These are phyloP conservation scores for Abscondita cerata DNA, from an alignment of 2,888 invertebrate species.

Conservation along the genomic window DNA sequence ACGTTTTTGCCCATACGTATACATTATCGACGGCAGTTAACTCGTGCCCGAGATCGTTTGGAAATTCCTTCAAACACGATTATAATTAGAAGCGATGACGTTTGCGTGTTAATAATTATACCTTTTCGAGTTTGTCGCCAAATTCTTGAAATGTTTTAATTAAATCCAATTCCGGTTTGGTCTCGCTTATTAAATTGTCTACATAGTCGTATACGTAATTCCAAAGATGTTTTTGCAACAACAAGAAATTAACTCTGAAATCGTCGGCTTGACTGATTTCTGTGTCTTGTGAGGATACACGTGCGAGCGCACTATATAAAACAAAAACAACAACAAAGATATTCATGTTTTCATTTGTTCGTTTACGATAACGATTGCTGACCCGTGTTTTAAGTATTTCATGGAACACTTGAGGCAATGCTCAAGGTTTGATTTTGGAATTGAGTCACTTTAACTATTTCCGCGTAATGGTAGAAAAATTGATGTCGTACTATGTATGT, in stretches of 20 bases:
- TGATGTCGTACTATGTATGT: no score
- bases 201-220: constrained; percentile 41
- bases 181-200: constrained; percentile 36
- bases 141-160: constrained; percentile 66
- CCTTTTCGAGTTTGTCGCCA: constrained; percentile 62
- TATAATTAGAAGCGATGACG: not conserved
- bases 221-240: constrained; percentile 64
- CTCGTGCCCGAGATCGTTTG: constrained; percentile 43
- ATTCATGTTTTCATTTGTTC: no score
- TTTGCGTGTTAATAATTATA: constrained; percentile 25
- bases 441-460: no score
- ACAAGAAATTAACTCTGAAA: constrained; percentile 65
- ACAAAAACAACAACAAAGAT: no score
- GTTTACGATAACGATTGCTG: no score
- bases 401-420: no score
- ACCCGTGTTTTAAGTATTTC: no score
- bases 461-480: no score
- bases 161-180: constrained; percentile 62
- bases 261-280: constrained; percentile 60
- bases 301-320: no score
- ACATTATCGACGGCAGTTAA: constrained; percentile 55
- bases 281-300: not conserved
- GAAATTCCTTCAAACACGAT: constrained; percentile 42
- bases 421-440: no score
- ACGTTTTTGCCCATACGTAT: constrained; percentile 71